Evolutionary conservation across 1,140 invertebrate species (phyloP).

Genomic region (Stenopsyche tienmushanensis): DNA sequence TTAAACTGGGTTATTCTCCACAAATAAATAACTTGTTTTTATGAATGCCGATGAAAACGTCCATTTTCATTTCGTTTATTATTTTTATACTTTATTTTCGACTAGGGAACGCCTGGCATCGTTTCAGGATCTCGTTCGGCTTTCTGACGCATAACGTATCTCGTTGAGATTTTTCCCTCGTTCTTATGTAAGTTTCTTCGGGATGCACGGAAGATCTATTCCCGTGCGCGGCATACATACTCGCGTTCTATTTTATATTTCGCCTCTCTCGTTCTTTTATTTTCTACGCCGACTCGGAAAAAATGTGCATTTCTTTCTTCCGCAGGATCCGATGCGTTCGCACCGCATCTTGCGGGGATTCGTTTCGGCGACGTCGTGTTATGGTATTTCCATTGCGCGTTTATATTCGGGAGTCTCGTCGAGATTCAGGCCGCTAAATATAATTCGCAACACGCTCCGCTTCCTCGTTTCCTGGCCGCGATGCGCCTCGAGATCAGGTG

Average conservation of each 20-base stretch:
- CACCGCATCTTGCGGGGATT: too few relatives aligned
- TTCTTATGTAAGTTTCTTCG: slow-evolving; percentile 6
- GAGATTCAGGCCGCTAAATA: slow-evolving; percentile 36
- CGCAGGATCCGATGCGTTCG: too few relatives aligned
- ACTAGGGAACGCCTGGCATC: slow-evolving; percentile 33
- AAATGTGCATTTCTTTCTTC: too few relatives aligned
- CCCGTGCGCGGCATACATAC: too few relatives aligned
- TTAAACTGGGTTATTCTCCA: slow-evolving; percentile 34
- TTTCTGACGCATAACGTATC: slow-evolving; percentile 25
- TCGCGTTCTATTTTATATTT: slow-evolving; percentile 6
- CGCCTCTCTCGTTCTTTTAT: neutral
- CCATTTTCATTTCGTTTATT: slow-evolving; percentile 36
- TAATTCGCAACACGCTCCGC: slow-evolving; percentile 29
- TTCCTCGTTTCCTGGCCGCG: slow-evolving; percentile 23
- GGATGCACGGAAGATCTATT: slow-evolving; percentile 16
- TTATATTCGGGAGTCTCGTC: slow-evolving; percentile 21
- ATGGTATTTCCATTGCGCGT: too few relatives aligned
- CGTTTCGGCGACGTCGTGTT: too few relatives aligned
- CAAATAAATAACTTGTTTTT: slow-evolving; percentile 36
- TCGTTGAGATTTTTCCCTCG: slow-evolving; percentile 3
- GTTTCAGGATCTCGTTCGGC: slow-evolving; percentile 36
- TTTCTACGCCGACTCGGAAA: too few relatives aligned
- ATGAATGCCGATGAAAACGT: slow-evolving; percentile 35
- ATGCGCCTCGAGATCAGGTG: slow-evolving; percentile 15
- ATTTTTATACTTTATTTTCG: slow-evolving; percentile 34